Evolutionary conservation across 2,113 vertebrate species (phyloP), one percentile per base, ranked within the genome.

Genomic region (Oriolus oriolus): DNA sequence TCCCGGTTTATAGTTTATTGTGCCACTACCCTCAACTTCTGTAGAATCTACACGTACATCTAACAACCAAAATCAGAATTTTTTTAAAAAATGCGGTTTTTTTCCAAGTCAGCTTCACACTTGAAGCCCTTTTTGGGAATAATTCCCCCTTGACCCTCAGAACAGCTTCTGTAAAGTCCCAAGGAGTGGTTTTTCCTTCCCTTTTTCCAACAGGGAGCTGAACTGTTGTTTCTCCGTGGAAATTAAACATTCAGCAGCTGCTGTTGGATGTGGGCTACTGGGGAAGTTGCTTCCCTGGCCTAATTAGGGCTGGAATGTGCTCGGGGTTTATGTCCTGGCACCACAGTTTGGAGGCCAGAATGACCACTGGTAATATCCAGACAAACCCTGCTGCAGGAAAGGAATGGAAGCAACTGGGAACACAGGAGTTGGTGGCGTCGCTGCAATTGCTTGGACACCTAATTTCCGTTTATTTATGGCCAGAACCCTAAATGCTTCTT

Each of bases 211-310:
- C 6, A 22, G 15, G 41, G 35, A 53, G 19, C 17, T 41, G 41
- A 37, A 7, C 4, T 60, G n/a, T 19, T 26, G 13, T 14, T 52
- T 24, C 30, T 60, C 30, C 3, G 10, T 19, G 41, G 30, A 35
- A 54, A 35, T 19, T 33, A 44, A 94, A 27, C 18, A 17, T 52
- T 54, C 49, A 52, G 27, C 44, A 86, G 22, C 64, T 35, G 64
- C 1, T 2, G 4, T 1, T 64, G 90, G 37, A 9, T 10, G 7
- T 1, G 9, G 44, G 49, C 16, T 28, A 19, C 3, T 12, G 59
- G 57, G 70, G 31, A 69, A 57, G n/a, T 53, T 28, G 7, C 5
- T 87, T 61, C 64, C 37, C 20, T 31, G 8, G 37, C 54, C 39
- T 81, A 81, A 87, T 91, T 87, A 87, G 39, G 30, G 26, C 12